Conservation (phyloP, 2,888 invertebrate species). For the Deilephila elpenor region DNA sequence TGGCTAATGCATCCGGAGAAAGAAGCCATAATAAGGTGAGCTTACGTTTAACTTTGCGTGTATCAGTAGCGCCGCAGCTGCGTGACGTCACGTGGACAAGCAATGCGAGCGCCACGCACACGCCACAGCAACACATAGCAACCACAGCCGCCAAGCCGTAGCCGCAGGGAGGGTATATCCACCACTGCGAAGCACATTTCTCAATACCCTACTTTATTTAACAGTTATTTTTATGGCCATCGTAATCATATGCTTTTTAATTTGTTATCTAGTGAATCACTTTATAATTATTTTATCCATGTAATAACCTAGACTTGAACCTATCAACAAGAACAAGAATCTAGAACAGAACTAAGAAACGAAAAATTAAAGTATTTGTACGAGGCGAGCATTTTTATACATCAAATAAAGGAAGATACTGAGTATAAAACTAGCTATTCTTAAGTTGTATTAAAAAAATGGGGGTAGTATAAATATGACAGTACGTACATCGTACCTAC, state of each 20-base stretch:
- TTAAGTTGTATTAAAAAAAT: no score
- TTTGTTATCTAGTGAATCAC: no score
- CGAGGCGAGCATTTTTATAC: not conserved
- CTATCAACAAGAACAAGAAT: no score
- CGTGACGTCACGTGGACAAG: conserved; percentile 40
- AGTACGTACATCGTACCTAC: conserved; percentile 61
- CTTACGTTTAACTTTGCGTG: not conserved
- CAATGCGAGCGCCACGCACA: conserved; percentile 39
- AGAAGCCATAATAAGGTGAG: not conserved
- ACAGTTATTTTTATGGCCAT: no score
- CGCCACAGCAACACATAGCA: conserved; percentile 42
- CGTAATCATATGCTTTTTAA: no score
- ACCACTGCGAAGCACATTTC: conserved; percentile 44
- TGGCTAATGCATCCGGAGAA: no score
- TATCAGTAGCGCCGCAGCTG: not conserved
- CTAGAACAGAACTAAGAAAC: no score
- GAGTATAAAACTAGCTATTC: not conserved
- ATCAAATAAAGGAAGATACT: no score
- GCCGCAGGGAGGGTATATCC: conserved; percentile 52
- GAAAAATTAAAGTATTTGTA: not conserved
- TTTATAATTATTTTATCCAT: no score
- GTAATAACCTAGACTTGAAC: no score
- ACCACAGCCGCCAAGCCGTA: conserved; percentile 46
- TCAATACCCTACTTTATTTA: no score
- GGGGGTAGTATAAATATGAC: conserved; percentile 1